Base-by-base conservation (phyloP, 2,113 vertebrate species). In the Neopipo cinnamomea region DNA sequence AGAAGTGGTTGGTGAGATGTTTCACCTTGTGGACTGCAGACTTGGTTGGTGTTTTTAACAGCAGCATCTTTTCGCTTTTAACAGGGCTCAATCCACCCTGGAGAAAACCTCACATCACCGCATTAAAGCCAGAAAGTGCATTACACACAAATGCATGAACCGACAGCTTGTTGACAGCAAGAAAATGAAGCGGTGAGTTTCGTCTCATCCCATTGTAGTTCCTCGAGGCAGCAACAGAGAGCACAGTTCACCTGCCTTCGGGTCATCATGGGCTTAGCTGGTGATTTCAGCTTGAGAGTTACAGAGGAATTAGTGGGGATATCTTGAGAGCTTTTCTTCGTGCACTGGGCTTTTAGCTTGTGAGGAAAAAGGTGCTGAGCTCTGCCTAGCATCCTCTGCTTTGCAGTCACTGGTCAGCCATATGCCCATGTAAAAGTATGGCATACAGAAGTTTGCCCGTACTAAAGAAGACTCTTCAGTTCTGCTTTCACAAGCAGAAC, bases 131-230 rank as follows among this genome's bases (percentile, higher is more conserved):
- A 63, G 88, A 91, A 90, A 58, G 30, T 98, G 97, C 88, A 8
- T 11, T 21, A 95, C 96, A 20, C 86, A 93, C 63, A 97, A 97
- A 67, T 98, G 97, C 39, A 8, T 80, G 77, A 91, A 63, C 44
- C 95, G 39, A 56, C 94, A 96, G 77, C 88, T 96, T 52, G 76
- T 42, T 61, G 93, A 95, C 46, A 91, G 91, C 94, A 97, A 58
- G 68, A 98, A 98, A 91, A 91, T 94, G 41, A 97, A 95, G 95
- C 95, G 98, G 98, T 98, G 93, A 98, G 97, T 92, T 94, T 77
- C 66, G 68, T 33, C 72, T 77, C 59, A 27, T 46, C 31, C 47
- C 18, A 15, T 24, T 97, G 90, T 94, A 93, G 89, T 94, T 91
- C 78, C 58, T 23, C 0, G 0, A 35, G 88, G 23, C 19, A 88